Evolutionary conservation across 2,888 invertebrate genomes (phyloP), one percentile per base, ranked within the genome.

Genomic region (Dicyrtoma fusca): DNA sequence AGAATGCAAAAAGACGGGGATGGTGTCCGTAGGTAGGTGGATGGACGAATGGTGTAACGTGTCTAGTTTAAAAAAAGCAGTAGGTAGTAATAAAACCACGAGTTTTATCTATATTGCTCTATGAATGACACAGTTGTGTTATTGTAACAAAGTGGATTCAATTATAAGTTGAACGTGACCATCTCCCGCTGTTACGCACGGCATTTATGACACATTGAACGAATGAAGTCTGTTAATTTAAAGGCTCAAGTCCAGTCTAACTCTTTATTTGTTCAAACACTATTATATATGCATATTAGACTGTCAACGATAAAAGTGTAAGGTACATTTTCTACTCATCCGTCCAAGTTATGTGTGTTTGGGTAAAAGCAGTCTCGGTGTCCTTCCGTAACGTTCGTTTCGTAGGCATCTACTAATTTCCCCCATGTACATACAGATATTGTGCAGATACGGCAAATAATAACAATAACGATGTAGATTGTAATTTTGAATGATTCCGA

Each of bases 71-170:
- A 34, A 34, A 64, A 8, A 25, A 49, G 17, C 17, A 26, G 51
- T 25, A 19, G 21, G 26, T 64, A 25, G 49, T 64, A 51, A 64
- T 49, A 64, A 51, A 64, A 64, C 34, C 51, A 49, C 64, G 47
- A 26, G 26, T 25, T 64, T 49, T 64, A 51, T 34, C 34, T 34
- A 3, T 34, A 34, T 34, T 34, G 34, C 34, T 34, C 8, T 34
- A 34, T 64, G 34, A 34, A 34, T 34, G 61, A 61, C 61, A 61
- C 34, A 17, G 14, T 61, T 63, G 17, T 51, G 51, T 64, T 64
- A 49, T 64, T 64, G 64, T 55, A 53, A 51, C 25, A 66, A 66
- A 53, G 66, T 66, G 51, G 55, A 66, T 53, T 66, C 66, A 66
- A 53, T 66, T 66, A 55, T 66, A 44, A 34, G 17, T 42, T 62